Evolutionary conservation across 2,888 invertebrate species (phyloP).

Genomic region (Belgica antarctica): DNA sequence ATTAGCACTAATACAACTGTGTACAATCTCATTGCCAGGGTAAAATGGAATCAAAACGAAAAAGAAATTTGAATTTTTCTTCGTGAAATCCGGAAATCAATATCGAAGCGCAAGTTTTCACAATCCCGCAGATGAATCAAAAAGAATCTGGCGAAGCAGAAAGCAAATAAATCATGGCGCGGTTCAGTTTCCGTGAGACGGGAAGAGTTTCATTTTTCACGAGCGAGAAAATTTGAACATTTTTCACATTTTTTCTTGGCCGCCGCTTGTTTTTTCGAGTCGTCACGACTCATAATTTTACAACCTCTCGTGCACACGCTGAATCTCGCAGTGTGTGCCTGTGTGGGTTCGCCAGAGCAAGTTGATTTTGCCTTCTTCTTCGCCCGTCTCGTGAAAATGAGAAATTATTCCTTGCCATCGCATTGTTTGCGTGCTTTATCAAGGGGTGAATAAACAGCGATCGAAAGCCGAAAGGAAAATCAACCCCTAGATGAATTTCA

Average conservation of each 20-base stretch:
- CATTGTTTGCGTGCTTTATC: neutral
- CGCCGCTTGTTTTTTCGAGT: too few relatives aligned
- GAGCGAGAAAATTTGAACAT: neutral
- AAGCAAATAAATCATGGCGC: neutral
- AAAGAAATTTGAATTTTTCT: neutral
- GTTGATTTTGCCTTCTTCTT: conserved; percentile 34
- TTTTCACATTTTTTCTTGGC: conserved; percentile 27
- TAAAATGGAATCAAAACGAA: neutral
- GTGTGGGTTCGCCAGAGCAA: conserved; percentile 28
- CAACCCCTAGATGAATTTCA: conserved; percentile 41
- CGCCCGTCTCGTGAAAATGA: neutral
- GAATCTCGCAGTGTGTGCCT: neutral
- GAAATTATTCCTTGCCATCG: conserved; percentile 4
- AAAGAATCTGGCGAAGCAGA: neutral
- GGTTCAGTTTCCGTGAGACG: conserved; percentile 12
- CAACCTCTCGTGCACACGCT: neutral
- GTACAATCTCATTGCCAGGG: conserved; percentile 2
- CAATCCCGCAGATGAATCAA: neutral
- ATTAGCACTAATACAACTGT: neutral
- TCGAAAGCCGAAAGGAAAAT: conserved; percentile 18
- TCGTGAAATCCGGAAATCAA: neutral
- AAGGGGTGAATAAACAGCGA: conserved; percentile 33
- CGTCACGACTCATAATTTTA: conserved; percentile 40
- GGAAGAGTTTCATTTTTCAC: conserved; percentile 16
- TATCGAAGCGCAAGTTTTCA: neutral